Evolutionary conservation across 1,140 invertebrate genomes (phyloP).

Genomic region (Zaprionus capensis): DNA sequence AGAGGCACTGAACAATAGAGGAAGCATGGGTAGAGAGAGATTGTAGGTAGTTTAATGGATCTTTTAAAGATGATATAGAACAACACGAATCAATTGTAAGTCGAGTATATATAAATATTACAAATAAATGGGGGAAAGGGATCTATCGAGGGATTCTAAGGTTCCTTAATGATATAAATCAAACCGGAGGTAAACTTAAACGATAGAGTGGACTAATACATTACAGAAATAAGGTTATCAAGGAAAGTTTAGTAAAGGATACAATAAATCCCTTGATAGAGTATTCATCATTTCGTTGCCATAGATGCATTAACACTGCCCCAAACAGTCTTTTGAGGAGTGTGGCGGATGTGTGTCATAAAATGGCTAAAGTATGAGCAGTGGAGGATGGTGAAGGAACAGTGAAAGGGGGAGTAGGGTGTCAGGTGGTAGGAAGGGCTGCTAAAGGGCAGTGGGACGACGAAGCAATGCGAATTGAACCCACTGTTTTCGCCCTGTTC

Average conservation of each 20-base stretch:
- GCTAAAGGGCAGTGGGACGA: constrained; percentile 41
- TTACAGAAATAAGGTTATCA: neutral
- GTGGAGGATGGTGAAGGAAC: constrained; percentile 28
- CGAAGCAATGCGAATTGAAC: constrained; percentile 26
- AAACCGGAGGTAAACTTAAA: neutral
- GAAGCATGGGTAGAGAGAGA: neutral
- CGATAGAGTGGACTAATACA: neutral
- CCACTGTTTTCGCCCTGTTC: constrained; percentile 17
- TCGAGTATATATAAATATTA: neutral
- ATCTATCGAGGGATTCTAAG: neutral
- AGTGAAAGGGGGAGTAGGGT: neutral
- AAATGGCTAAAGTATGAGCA: constrained; percentile 69
- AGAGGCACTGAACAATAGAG: neutral
- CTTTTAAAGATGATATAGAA: neutral
- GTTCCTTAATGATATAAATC: neutral
- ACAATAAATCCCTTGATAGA: neutral
- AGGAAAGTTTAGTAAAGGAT: neutral
- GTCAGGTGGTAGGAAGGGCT: constrained; percentile 10
- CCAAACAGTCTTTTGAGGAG: constrained; percentile 16
- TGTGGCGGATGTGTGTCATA: constrained; percentile 63
- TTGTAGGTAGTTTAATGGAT: neutral
- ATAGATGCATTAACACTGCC: neutral
- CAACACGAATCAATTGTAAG: neutral
- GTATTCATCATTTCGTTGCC: constrained; percentile 3
- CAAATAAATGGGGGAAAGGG: too few relatives aligned